A percentile compares a stretch with the other conserved stretches of the same genome.
Evolutionary conservation across 2,113 vertebrate species (phyloP).

Genomic region (Psettodes erumei): DNA sequence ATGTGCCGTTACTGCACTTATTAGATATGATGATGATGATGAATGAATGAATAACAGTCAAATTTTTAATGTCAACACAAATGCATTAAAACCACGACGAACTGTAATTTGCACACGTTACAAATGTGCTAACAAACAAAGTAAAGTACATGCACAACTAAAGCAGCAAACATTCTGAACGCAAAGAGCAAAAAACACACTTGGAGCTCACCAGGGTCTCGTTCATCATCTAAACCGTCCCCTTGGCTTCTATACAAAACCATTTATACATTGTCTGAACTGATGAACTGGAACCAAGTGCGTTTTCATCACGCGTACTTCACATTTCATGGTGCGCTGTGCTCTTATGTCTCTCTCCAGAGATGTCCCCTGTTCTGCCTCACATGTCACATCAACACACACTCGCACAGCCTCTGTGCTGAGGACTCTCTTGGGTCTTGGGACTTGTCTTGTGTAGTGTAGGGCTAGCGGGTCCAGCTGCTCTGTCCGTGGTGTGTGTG

Average conservation of each 20-base stretch:
- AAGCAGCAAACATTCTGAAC: slow-evolving; percentile 37
- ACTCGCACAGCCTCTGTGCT: slow-evolving; percentile 22
- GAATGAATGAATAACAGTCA: slow-evolving; percentile 18
- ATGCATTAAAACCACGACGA: slow-evolving; percentile 33
- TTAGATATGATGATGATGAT: no score
- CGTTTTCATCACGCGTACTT: slow-evolving; percentile 60
- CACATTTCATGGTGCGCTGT: slow-evolving; percentile 52
- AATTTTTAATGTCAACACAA: slow-evolving; percentile 24
- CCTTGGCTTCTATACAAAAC: slow-evolving; percentile 52
- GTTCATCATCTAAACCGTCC: slow-evolving; percentile 52
- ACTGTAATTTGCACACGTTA: slow-evolving; percentile 11
- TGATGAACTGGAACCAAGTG: slow-evolving; percentile 62
- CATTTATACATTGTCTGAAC: slow-evolving; percentile 55
- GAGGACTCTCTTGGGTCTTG: slow-evolving; percentile 41
- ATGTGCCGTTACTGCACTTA: slow-evolving; percentile 7
- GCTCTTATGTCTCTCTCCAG: slow-evolving; percentile 43
- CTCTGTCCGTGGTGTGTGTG: slow-evolving; percentile 53
- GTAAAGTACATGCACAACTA: slow-evolving; percentile 27
- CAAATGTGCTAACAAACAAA: slow-evolving; percentile 23
- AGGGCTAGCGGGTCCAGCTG: slow-evolving; percentile 68
- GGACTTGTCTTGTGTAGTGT: slow-evolving; percentile 35
- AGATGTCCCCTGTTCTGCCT: slow-evolving; percentile 32
- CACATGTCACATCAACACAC: slow-evolving; percentile 31
- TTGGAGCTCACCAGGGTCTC: slow-evolving; percentile 39
- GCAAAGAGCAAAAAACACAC: slow-evolving; percentile 41